Percentiles rank a stretch among this genome's conserved stretches.
phyloP scores from a whole-genome alignment of 2,113 vertebrate species.

The Ciconia boyciana region DNA sequence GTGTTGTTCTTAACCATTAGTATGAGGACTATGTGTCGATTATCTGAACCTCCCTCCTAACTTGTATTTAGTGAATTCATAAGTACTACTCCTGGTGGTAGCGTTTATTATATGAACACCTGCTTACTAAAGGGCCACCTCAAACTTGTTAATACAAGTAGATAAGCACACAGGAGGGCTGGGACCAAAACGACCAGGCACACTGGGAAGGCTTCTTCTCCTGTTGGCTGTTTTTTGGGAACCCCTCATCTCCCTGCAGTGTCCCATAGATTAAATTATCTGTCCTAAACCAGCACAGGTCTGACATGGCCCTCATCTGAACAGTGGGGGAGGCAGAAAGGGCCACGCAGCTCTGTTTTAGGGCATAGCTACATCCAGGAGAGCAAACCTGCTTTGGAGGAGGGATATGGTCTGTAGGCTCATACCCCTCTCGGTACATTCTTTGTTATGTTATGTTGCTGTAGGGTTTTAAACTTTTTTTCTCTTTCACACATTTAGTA shows the following conservation, averaged over 20 bases:
- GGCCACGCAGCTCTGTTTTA: fast-evolving
- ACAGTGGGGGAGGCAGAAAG: neutral
- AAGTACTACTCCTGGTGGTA: neutral
- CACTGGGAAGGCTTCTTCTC: neutral
- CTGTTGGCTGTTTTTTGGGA: neutral
- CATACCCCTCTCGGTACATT: neutral
- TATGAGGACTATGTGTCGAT: neutral
- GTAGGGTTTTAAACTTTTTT: neutral
- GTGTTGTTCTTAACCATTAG: neutral
- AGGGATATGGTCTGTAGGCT: neutral
- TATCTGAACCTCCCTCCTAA: neutral
- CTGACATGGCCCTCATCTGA: neutral
- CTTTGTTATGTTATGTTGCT: neutral
- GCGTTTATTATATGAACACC: neutral
- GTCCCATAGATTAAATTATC: no score
- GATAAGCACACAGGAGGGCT: neutral
- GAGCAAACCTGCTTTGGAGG: neutral
- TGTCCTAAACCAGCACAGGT: neutral
- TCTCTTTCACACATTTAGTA: neutral
- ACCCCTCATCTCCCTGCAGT: neutral
- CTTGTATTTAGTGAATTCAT: neutral
- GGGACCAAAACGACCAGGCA: neutral
- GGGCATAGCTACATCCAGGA: neutral
- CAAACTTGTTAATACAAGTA: neutral
- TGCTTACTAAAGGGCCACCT: neutral